phyloP scores from a whole-genome alignment of 2,888 invertebrate species.

The Micropterix aruncella region DNA sequence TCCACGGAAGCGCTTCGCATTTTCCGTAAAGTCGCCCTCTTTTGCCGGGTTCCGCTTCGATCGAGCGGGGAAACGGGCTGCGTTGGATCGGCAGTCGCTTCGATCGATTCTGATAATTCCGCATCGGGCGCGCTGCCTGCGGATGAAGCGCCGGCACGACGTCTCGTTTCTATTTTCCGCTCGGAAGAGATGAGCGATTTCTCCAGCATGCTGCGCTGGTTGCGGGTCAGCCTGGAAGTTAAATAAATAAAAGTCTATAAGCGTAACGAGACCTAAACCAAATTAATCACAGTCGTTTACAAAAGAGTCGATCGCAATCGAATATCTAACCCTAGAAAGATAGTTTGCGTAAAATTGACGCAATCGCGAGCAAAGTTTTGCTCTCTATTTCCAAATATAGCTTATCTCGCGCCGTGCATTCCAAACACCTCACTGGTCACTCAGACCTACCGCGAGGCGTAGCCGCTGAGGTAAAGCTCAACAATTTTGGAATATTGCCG shows the following conservation, averaged over 20 bases:
- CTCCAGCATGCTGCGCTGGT: constrained; percentile 29
- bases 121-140: background rate
- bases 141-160: constrained; percentile 3
- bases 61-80: constrained; percentile 33
- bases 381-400: no score
- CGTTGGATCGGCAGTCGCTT: constrained; percentile 23
- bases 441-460: no score
- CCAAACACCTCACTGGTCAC: no score
- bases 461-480: no score
- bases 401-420: no score
- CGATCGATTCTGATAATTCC: constrained; percentile 12
- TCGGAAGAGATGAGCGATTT: constrained; percentile 16
- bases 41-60: constrained; percentile 23
- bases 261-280: no score
- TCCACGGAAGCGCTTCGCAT: constrained; percentile 2
- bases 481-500: no score
- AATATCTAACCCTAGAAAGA: no score
- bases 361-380: no score
- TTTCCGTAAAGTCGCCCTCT: constrained; percentile 2
- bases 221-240: constrained; percentile 27
- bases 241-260: constrained; percentile 2
- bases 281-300: no score
- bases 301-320: no score
- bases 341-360: no score
- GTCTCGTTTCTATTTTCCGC: constrained; percentile 7